Percentiles rank a stretch among this genome's conserved stretches.
Evolutionary conservation across 2,113 vertebrate genomes (phyloP).

Genomic region (Hipposideros armiger): DNA sequence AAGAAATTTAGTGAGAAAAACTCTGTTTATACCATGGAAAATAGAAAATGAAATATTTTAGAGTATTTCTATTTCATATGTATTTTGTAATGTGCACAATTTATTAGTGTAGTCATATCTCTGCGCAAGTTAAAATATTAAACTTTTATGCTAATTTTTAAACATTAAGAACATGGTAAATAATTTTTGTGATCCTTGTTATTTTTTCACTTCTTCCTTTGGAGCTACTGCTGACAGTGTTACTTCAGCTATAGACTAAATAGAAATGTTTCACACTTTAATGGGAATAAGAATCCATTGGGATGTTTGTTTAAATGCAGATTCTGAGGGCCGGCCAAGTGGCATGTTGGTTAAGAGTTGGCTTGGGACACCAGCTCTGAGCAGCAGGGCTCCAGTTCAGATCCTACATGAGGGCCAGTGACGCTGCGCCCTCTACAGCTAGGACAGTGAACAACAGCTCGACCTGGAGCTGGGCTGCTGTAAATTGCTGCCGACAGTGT

Average conservation of each 20-base stretch:
- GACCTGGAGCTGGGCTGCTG: no score
- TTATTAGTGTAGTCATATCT: not conserved
- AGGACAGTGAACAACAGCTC: no score
- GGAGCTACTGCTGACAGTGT: not conserved
- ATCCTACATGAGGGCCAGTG: no score
- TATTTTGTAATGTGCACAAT: not conserved
- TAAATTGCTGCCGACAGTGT: no score
- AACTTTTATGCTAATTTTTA: not conserved
- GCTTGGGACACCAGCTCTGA: no score
- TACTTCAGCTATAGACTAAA: not conserved
- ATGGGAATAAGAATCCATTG: not conserved
- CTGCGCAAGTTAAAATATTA: not conserved
- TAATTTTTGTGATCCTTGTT: not conserved
- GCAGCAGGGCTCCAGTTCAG: no score
- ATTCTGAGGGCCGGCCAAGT: not conserved
- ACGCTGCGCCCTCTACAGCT: no score
- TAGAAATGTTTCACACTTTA: not conserved
- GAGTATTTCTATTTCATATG: not conserved
- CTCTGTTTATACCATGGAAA: not conserved
- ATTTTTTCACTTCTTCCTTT: not conserved
- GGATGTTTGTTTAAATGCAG: not conserved
- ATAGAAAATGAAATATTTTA: not conserved
- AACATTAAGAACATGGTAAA: not conserved
- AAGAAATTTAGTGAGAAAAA: not conserved
- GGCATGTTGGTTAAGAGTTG: no score